Conservation (phyloP, 2,113 vertebrate species). For the Hypanus sabinus region DNA sequence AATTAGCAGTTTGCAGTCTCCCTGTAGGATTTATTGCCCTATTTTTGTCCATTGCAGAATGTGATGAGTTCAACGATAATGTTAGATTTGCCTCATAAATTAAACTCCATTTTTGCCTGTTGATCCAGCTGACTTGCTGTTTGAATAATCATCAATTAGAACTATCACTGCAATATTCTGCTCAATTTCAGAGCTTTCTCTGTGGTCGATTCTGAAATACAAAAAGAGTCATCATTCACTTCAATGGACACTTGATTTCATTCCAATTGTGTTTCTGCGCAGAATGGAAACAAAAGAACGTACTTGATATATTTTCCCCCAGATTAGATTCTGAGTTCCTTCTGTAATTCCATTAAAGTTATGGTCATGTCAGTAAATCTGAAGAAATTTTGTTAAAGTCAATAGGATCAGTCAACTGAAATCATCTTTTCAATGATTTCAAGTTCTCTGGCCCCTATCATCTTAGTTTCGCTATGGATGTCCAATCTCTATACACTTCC, state of each 20-base stretch:
- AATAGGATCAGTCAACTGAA: neutral
- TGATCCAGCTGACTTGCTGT: neutral
- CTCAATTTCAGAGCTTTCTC: neutral
- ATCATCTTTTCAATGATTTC: too few species aligned
- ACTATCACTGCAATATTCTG: neutral
- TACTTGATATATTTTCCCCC: neutral
- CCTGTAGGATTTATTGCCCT: slow-evolving; percentile 1
- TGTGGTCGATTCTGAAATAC: neutral
- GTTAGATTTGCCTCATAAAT: slow-evolving; percentile 23
- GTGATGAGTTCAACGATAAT: neutral
- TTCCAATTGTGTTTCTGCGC: neutral
- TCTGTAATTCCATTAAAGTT: neutral
- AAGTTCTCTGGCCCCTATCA: too few species aligned
- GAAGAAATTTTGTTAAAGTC: neutral
- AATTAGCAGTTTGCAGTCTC: neutral
- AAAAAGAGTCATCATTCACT: neutral
- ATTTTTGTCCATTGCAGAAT: slow-evolving; percentile 3
- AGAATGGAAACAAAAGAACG: neutral
- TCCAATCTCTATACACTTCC: too few species aligned
- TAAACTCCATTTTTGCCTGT: neutral
- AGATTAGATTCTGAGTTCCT: neutral
- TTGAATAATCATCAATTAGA: slow-evolving; percentile 28
- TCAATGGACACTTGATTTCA: neutral
- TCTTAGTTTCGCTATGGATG: too few species aligned
- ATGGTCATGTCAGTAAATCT: neutral